Evolutionary conservation across 2,888 invertebrate genomes (phyloP).

Genomic region (Halocaridina rubra): DNA sequence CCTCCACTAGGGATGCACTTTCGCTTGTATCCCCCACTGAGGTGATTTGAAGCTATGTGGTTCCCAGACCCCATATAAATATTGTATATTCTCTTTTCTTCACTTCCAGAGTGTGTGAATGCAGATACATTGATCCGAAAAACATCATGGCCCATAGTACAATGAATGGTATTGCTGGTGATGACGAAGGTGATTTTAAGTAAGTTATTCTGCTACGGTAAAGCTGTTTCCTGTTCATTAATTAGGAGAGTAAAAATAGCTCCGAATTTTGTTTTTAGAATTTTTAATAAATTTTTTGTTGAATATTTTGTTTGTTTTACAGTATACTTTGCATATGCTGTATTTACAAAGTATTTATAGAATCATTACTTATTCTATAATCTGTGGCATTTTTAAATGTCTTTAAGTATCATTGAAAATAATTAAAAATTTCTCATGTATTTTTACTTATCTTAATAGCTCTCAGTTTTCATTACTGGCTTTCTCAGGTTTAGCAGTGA

Average conservation of each 20-base stretch:
- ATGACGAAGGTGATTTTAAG: neutral
- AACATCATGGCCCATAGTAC: slow-evolving; percentile 1
- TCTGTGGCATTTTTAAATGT: no score
- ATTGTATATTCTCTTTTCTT: no score
- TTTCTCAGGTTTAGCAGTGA: slow-evolving; percentile 37
- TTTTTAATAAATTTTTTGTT: neutral
- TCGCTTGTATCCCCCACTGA: no score
- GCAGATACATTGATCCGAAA: no score
- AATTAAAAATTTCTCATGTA: neutral
- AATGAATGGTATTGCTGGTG: neutral
- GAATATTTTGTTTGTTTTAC: neutral
- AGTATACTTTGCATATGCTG: neutral
- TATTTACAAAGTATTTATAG: neutral
- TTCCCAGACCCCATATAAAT: no score
- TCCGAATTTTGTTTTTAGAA: neutral
- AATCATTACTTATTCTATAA: neutral
- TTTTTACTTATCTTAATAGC: neutral
- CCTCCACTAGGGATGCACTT: no score
- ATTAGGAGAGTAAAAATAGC: neutral
- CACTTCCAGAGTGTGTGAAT: no score
- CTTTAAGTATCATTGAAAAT: no score
- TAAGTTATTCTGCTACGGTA: neutral
- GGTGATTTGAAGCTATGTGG: no score
- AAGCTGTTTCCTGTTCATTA: neutral
- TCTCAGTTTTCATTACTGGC: neutral